Conservation (phyloP, 2,888 invertebrate genomes). For the Noctua pronuba region DNA sequence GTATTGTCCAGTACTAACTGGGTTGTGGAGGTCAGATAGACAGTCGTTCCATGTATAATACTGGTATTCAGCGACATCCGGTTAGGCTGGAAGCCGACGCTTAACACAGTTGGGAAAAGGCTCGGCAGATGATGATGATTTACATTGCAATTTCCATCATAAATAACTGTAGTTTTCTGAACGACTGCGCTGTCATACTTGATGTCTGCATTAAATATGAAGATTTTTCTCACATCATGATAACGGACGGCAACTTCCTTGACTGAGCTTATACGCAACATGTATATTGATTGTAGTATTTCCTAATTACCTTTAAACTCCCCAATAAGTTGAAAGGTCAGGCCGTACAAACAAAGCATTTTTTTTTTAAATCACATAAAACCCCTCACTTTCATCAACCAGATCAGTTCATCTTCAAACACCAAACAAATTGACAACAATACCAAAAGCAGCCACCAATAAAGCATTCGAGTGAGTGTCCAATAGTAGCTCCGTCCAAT, state of each 20-base stretch:
- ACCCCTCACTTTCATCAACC: not conserved
- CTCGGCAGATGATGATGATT: not conserved
- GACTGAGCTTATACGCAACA: not conserved
- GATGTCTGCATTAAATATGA: not conserved
- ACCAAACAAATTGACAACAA: constrained; percentile 19
- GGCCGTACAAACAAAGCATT: no score
- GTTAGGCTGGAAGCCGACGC: no score
- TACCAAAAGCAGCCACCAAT: constrained; percentile 30
- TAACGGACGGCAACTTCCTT: not conserved
- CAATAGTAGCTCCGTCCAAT: constrained; percentile 47
- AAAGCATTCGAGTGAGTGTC: constrained; percentile 46
- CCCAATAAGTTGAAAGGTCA: not conserved
- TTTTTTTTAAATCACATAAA: no score
- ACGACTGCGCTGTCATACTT: not conserved
- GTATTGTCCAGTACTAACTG: no score
- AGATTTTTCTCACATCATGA: not conserved
- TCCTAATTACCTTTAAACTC: not conserved
- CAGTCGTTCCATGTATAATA: no score
- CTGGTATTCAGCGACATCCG: no score
- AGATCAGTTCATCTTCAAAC: constrained; percentile 23
- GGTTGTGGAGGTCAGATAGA: no score
- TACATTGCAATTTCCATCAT: not conserved
- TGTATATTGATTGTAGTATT: not conserved
- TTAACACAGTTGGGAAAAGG: no score
- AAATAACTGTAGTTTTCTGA: not conserved